Conservation (phyloP, 2,888 invertebrate genomes). For the Phymatocera aterrima region DNA sequence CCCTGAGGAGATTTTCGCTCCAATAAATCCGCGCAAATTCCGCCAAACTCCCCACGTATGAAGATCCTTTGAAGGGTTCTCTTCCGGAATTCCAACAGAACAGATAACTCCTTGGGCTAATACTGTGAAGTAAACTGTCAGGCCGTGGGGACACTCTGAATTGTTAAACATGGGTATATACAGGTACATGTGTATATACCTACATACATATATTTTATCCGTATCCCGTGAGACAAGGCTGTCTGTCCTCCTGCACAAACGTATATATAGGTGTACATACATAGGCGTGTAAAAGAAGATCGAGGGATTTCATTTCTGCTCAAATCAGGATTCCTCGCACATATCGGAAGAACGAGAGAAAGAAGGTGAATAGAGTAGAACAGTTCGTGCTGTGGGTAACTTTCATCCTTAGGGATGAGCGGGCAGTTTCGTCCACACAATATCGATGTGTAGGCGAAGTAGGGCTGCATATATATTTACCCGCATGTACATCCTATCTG, state of each 20-base stretch:
- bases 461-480: neutral
- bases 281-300: slow-evolving; percentile 4
- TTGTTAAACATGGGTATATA: neutral
- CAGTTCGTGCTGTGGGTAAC: slow-evolving; percentile 22
- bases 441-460: slow-evolving; percentile 12
- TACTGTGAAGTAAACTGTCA: slow-evolving; percentile 17
- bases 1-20: neutral
- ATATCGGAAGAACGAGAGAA: too few species aligned
- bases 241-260: neutral
- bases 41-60: neutral
- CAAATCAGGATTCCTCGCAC: slow-evolving; percentile 20
- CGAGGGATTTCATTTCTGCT: slow-evolving; percentile 28
- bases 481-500: too few species aligned
- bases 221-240: slow-evolving; percentile 16
- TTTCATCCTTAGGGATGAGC: slow-evolving; percentile 33
- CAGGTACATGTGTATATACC: neutral
- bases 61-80: neutral
- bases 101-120: slow-evolving; percentile 20
- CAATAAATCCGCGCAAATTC: slow-evolving; percentile 13
- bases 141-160: neutral
- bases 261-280: neutral
- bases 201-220: neutral
- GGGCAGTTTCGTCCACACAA: slow-evolving; percentile 12
- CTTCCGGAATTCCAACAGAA: slow-evolving; percentile 4
- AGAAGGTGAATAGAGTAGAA: too few species aligned